Evolutionary conservation across 1,140 invertebrate species (phyloP), one percentile per base, ranked within the genome.

Genomic region (Agrilus planipennis): DNA sequence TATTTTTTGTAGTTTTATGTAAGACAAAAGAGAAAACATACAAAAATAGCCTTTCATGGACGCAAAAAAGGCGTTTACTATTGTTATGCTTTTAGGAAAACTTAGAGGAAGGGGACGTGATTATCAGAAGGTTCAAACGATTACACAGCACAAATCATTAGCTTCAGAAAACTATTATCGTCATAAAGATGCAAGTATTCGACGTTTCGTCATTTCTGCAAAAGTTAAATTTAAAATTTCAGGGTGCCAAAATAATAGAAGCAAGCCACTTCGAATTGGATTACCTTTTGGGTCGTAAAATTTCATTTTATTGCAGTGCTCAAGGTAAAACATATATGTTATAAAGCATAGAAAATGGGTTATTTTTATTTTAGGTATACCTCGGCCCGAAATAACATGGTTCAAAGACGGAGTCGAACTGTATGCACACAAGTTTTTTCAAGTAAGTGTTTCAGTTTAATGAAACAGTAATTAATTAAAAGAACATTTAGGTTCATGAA

Each of bases 201-300:
- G n/a, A n/a, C n/a, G n/a, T n/a, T n/a, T n/a, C n/a, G n/a, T n/a
- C n/a, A n/a, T n/a, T n/a, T n/a, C n/a, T n/a, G n/a, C n/a, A n/a
- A n/a, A n/a, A n/a, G n/a, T n/a, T n/a, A n/a, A n/a, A 29, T 38
- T 40, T 11, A 3, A 1, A 12, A 23, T 63, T 65, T 51, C 57
- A 92, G 89, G 23, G 88, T 20, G 89, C 89, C 0, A 89, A 87
- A 67, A 92, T 93, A 45, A 61, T 85, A 11, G 73, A 86, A 47
- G 78, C 86, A 4, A 91, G 88, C 1, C 88, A 92, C 62, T 93
- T 92, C 64, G 89, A 92, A 66, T 76, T 85, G 62, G 87, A 91
- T 68, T 93, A 91, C 60, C 83, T 88, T 45, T 58, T 93, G 44
- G 89, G 89, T 3, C 86, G 91, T 58, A 93, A 92, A 65, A 90